Base-by-base conservation (phyloP, 1,140 invertebrate genomes). In the Pinna nobilis region DNA sequence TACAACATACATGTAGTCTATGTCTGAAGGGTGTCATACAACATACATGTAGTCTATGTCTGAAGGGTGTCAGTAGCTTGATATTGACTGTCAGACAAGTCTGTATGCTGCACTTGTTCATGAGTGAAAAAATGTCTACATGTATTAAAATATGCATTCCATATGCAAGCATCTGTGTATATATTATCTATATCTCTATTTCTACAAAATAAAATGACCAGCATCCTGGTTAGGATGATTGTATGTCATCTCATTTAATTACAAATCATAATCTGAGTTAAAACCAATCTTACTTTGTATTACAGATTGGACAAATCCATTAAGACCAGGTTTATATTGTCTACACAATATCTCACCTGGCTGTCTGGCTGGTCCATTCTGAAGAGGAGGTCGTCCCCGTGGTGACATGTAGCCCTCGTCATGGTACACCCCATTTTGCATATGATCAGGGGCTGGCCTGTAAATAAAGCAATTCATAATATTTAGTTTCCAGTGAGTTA, bases 371-470 rank as follows among this genome's bases (percentile, higher is more conserved):
- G 41, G 50, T 57, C 73, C 73, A 63, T 76, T 76, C 32, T 61
- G 69, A 18, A 55, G 41, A 25, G 57, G 70, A 55, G 59, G 69
- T 65, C 70, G 50, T 59, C 70, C 70, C 39, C 61, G 57, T 37
- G 70, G 70, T 65, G 70, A 72, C 70, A 72, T 72, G 18, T 72
- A 72, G 20, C 70, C 70, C n/a, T 72, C 70, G 18, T 72, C 70
- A 49, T 32, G 37, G 63, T 72, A 72, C 3, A 59, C 44, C 32
- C 63, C 63, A 68, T 76, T 76, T 23, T 66, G 69, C 28, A 67
- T 55, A 39, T 55, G 57, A 37, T 76, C 69, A 39, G 57, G 61
- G 20, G 68, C n/a, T n/a, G n/a, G 59, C 61, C 64, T 72, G 35
- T 9, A 49, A 50, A 39, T 11, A 33, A 59, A 53, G 15, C 9